Conservation (phyloP, 2,113 vertebrate species). For the Osmerus mordax region DNA sequence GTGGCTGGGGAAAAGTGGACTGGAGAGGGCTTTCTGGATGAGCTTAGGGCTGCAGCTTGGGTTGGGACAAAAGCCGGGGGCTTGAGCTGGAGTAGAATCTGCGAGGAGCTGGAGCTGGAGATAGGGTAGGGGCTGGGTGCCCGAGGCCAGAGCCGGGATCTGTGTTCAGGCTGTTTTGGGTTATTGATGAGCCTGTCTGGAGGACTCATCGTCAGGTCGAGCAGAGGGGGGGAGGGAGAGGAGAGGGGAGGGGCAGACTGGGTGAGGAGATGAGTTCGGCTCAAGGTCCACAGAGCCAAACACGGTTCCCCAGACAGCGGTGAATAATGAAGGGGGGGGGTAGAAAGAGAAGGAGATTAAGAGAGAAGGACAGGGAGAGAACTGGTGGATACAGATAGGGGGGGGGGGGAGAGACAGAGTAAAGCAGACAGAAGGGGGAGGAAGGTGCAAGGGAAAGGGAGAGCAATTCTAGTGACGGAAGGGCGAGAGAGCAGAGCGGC, state of each 20-base stretch:
- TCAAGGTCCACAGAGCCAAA: conserved; percentile 40
- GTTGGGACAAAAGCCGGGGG: background rate
- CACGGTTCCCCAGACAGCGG: conserved; percentile 20
- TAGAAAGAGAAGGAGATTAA: background rate
- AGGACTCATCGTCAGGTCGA: conserved; percentile 50
- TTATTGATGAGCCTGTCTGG: conserved; percentile 66
- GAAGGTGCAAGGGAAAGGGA: background rate
- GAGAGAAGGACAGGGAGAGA: conserved; percentile 12
- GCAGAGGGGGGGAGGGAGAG: conserved; percentile 12
- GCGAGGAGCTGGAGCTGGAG: conserved; percentile 10
- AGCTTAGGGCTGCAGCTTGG: background rate
- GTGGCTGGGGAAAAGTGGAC: too few relatives aligned
- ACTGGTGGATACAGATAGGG: background rate
- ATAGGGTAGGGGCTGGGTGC: background rate
- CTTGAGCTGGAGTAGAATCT: background rate
- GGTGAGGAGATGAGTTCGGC: conserved; percentile 39
- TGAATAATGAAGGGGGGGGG: conserved; percentile 38
- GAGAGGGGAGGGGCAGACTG: conserved; percentile 9
- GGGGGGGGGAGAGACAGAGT: background rate
- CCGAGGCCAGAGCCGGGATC: conserved; percentile 11
- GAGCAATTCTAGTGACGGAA: too few relatives aligned
- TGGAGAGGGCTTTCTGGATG: too few relatives aligned
- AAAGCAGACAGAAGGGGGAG: conserved; percentile 19
- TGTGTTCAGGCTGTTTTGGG: conserved; percentile 39
- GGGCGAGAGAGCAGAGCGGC: too few relatives aligned